Conservation (phyloP, 2,888 invertebrate genomes). For the Sarcophaga caerulescens region DNA sequence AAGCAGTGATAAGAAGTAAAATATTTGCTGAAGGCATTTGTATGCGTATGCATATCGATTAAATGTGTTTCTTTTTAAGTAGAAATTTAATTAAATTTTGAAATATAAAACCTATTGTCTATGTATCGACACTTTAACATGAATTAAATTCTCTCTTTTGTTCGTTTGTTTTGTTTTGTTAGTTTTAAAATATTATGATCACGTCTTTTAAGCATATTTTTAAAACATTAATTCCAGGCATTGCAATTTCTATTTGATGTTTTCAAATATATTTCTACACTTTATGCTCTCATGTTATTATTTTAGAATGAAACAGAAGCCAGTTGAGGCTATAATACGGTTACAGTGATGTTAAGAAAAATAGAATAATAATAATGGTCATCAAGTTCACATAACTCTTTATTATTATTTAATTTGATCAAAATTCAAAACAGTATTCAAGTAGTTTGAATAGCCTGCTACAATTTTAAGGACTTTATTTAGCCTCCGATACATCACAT, state of each 20-base stretch:
- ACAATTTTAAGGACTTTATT: no score
- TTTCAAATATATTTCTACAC: slow-evolving; percentile 7
- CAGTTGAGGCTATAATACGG: background rate
- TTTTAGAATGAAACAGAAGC: background rate
- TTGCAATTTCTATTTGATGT: slow-evolving; percentile 6
- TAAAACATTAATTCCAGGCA: slow-evolving; percentile 1
- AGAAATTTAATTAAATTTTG: slow-evolving; percentile 28
- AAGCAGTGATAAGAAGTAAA: background rate
- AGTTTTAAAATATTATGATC: slow-evolving; percentile 35
- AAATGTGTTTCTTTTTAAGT: background rate
- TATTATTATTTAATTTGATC: no score
- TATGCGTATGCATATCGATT: no score
- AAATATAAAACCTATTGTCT: background rate
- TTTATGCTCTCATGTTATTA: background rate
- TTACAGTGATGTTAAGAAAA: background rate
- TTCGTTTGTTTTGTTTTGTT: background rate
- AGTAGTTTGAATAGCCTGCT: no score
- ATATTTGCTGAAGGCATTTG: no score
- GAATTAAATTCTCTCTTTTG: background rate
- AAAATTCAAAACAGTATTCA: no score
- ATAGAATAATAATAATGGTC: background rate
- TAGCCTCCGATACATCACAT: no score
- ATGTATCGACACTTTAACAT: background rate
- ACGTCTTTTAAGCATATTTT: slow-evolving; percentile 50
- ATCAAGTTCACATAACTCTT: background rate